phyloP scores from a whole-genome alignment of 1,140 invertebrate species.

The Gryon sp. region DNA sequence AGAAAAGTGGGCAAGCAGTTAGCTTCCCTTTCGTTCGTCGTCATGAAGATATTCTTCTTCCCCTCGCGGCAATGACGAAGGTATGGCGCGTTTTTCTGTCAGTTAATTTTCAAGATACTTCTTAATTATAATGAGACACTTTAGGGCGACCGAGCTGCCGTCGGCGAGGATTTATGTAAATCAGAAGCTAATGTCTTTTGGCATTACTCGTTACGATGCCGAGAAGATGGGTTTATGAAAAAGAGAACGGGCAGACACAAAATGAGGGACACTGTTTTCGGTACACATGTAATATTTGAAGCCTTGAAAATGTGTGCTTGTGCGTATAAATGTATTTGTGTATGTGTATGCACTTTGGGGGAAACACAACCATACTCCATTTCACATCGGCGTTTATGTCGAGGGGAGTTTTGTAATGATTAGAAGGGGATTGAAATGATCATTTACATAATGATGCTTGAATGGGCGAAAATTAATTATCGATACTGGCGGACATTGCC shows the following conservation, averaged over 20 bases:
- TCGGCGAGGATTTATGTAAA: slow-evolving; percentile 75
- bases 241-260: slow-evolving; percentile 9
- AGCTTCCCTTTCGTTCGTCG: slow-evolving; percentile 48
- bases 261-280: slow-evolving; percentile 35
- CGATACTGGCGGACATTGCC: slow-evolving; percentile 66
- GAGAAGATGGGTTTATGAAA: slow-evolving; percentile 32
- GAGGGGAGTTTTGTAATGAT: slow-evolving; percentile 63
- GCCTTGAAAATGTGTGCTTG: slow-evolving; percentile 4
- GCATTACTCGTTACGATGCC: slow-evolving; percentile 72
- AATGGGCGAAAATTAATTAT: slow-evolving; percentile 73
- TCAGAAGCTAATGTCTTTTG: slow-evolving; percentile 77
- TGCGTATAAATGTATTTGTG: slow-evolving; percentile 12
- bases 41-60: slow-evolving; percentile 60
- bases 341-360: slow-evolving; percentile 13
- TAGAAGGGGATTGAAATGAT: slow-evolving; percentile 62
- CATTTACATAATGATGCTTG: slow-evolving; percentile 73
- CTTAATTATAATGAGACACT: slow-evolving; percentile 79
- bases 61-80: slow-evolving; percentile 44
- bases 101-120: slow-evolving; percentile 77
- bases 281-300: slow-evolving; percentile 48
- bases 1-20: slow-evolving; percentile 51
- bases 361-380: slow-evolving; percentile 9
- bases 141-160: slow-evolving; percentile 66
- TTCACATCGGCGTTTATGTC: slow-evolving; percentile 7
- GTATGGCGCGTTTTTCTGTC: slow-evolving; percentile 69